These are phyloP conservation scores for Poeciliopsis infans DNA, from an alignment of 2,797 vertebrate genomes.

Conservation along the genomic window DNA sequence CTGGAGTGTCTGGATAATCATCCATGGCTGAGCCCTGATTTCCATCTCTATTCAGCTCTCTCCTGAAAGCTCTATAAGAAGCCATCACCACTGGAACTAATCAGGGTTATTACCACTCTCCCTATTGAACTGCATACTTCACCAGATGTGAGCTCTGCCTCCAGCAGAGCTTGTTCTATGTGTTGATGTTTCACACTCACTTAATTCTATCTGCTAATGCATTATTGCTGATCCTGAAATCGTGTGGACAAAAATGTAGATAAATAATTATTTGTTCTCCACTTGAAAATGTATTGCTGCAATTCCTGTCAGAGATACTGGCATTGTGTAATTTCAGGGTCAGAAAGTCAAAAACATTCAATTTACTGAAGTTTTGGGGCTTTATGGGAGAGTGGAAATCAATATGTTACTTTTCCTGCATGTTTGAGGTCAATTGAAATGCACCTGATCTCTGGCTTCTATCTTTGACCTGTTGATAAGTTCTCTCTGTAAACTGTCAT, in stretches of 20 bases:
- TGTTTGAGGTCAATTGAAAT: background rate
- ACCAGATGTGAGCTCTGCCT: conserved; percentile 58
- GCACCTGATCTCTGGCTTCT: background rate
- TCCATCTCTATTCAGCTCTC: conserved; percentile 74
- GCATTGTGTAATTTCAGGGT: background rate
- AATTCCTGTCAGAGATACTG: background rate
- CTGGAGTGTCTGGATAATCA: conserved; percentile 79
- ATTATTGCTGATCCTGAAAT: background rate
- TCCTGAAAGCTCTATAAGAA: conserved; percentile 66
- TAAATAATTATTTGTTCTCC: background rate
- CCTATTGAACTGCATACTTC: conserved; percentile 54
- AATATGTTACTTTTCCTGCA: background rate
- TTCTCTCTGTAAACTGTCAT: background rate
- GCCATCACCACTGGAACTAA: conserved; percentile 71
- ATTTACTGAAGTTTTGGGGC: background rate
- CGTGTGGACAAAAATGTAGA: background rate
- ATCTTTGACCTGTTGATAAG: background rate
- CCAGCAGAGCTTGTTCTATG: conserved; percentile 14
- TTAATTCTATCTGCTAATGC: conserved; percentile 19
- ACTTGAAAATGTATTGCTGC: background rate
- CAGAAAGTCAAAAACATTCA: background rate
- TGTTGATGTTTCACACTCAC: conserved; percentile 10
- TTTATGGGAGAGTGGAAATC: background rate
- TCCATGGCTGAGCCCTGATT: conserved; percentile 75
- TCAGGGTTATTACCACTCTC: conserved; percentile 71